Conservation (phyloP, 1,140 invertebrate species). For the Scaptomyza graminum region DNA sequence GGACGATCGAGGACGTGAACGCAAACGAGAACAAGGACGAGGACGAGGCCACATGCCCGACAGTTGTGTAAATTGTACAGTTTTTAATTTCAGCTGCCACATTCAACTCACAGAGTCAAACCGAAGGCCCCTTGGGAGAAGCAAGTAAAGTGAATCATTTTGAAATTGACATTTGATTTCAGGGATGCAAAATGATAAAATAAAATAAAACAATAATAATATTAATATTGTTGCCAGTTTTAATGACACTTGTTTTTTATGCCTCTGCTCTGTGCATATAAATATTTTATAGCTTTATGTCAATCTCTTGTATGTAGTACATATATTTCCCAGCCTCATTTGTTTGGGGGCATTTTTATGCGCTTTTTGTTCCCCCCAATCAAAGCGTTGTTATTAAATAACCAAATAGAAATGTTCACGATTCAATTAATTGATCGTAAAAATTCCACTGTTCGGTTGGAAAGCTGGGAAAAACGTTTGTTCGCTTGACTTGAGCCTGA, state of each 20-base stretch:
- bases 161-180: slow-evolving; percentile 16
- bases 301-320: slow-evolving; percentile 27
- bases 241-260: slow-evolving; percentile 42
- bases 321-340: slow-evolving; percentile 70
- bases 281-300: slow-evolving; percentile 54
- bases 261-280: slow-evolving; percentile 30
- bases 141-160: slow-evolving; percentile 56
- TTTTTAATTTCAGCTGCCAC: slow-evolving; percentile 75
- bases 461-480: slow-evolving; percentile 38
- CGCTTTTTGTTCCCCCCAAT: slow-evolving; percentile 38
- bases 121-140: slow-evolving; percentile 11
- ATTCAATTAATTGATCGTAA: slow-evolving; percentile 79
- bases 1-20: slow-evolving; percentile 11
- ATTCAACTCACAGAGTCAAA: background rate
- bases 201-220: slow-evolving; percentile 36
- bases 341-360: slow-evolving; percentile 50
- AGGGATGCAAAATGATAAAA: slow-evolving; percentile 21
- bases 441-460: slow-evolving; percentile 49
- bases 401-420: slow-evolving; percentile 68
- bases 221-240: slow-evolving; percentile 5
- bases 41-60: slow-evolving; percentile 54
- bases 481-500: slow-evolving; percentile 9
- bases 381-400: slow-evolving; percentile 37
- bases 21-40: background rate
- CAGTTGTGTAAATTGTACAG: slow-evolving; percentile 76